Conservation (phyloP, 2,888 invertebrate genomes). For the Cheilosia vernalis region DNA sequence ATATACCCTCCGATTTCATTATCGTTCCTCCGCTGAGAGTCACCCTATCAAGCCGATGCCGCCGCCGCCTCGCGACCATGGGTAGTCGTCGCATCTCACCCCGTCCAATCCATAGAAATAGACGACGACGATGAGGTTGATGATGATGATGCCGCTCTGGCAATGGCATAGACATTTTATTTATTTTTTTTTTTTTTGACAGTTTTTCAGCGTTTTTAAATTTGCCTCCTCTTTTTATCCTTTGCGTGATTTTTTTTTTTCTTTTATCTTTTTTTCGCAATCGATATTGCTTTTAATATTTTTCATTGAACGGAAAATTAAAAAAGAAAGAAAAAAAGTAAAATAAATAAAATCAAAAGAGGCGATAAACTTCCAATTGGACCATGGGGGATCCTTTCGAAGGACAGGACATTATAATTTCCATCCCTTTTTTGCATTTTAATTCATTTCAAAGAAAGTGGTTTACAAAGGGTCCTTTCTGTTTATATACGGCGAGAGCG, state of each 20-base stretch:
- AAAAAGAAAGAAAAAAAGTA: no score
- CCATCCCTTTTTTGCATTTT: conserved; percentile 29
- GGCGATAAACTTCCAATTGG: conserved; percentile 20
- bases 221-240: not conserved
- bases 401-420: conserved; percentile 14
- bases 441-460: conserved; percentile 50
- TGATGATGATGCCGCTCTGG: conserved; percentile 48
- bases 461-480: conserved; percentile 16
- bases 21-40: conserved; percentile 24
- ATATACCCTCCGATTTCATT: conserved; percentile 43
- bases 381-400: conserved; percentile 16
- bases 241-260: not conserved
- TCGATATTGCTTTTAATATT: conserved; percentile 68
- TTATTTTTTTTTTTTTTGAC: not conserved
- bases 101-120: conserved; percentile 20
- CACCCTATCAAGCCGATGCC: not conserved
- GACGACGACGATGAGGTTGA: conserved; percentile 36
- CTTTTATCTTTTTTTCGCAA: conserved; percentile 7
- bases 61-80: not conserved
- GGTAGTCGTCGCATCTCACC: not conserved
- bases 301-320: conserved; percentile 44
- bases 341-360: not conserved
- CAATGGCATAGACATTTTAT: conserved; percentile 46
- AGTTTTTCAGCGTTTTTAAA: conserved; percentile 52
- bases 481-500: not conserved